Evolutionary conservation across 2,113 vertebrate genomes (phyloP), one percentile per base, ranked within the genome.

Genomic region (Coptodon bakossiorum): DNA sequence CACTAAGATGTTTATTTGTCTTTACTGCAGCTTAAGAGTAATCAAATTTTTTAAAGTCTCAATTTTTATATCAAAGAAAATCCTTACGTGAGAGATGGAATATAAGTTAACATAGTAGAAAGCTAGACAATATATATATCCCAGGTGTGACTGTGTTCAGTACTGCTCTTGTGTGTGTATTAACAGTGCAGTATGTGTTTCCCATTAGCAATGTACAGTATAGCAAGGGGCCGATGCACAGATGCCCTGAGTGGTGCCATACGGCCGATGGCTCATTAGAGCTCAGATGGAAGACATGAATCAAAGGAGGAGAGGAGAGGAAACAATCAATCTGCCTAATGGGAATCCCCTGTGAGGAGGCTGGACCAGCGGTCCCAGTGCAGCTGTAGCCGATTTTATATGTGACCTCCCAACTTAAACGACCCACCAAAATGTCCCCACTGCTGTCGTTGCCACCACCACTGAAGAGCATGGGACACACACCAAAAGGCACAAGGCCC

Each of bases 271-370:
- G 94, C 95, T 96, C 96, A 97, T 96, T 97, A 97, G 91, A 95
- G 93, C 93, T 93, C 95, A 94, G 94, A 95, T 95, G 93, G 94
- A 96, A 96, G 94, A 95, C 96, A 96, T 97, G 96, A 97, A 96
- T 97, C 96, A 97, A 96, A 96, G 95, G 92, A 94, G 90, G 92
- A 94, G 57, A 93, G 91, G 83, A 93, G 88, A 90, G 73, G 59
- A 93, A 92, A 93, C 88, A 88, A 94, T 92, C 91, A 94, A 96
- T 95, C 94, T 89, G 94, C 89, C 88, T 88, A 95, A 95, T 92
- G 94, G 96, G 93, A 94, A 91, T 95, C 92, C 94, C 96, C 91
- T 89, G 95, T 95, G 90, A 95, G 91, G 89, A 93, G 94, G 81
- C 91, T 92, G 92, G 96, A 94, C 93, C 91, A 90, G 93, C 91